Conservation (phyloP, 2,888 invertebrate genomes). For the Sinodicranocentrus sp. region DNA sequence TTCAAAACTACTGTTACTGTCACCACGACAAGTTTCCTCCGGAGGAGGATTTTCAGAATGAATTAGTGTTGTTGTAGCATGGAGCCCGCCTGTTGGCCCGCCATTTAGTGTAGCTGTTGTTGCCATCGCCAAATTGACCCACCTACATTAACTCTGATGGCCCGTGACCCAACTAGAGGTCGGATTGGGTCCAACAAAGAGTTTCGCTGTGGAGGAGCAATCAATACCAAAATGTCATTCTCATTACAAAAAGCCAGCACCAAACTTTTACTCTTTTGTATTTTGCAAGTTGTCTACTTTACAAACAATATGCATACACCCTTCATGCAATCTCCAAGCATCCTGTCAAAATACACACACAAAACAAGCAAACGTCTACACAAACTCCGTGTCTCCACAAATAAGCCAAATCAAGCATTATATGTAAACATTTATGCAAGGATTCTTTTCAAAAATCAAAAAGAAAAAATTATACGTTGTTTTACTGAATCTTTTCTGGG, state of each 20-base stretch:
- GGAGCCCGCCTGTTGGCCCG: constrained; percentile 77
- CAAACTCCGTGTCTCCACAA: background rate
- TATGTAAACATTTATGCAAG: background rate
- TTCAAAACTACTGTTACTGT: constrained; percentile 76
- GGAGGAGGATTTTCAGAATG: constrained; percentile 70
- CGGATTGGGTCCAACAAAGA: constrained; percentile 70
- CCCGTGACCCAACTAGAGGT: constrained; percentile 74
- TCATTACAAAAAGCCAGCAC: background rate
- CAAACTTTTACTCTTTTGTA: too few species aligned
- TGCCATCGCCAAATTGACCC: constrained; percentile 73
- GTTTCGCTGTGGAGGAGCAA: constrained; percentile 47
- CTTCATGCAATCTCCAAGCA: background rate
- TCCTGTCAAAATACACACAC: background rate
- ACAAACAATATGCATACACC: background rate
- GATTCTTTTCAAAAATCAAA: background rate
- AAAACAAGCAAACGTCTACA: constrained; percentile 2
- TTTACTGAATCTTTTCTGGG: background rate
- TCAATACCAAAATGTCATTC: background rate
- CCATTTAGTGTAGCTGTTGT: constrained; percentile 76
- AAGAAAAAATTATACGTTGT: background rate
- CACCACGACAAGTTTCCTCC: constrained; percentile 74
- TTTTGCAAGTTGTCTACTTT: too few species aligned
- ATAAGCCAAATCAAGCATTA: background rate
- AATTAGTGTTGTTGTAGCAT: constrained; percentile 73
- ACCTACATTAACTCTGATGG: constrained; percentile 74